These are phyloP conservation scores for Synergus laeviventris DNA, from an alignment of 2,888 invertebrate genomes.

Conservation along the genomic window DNA sequence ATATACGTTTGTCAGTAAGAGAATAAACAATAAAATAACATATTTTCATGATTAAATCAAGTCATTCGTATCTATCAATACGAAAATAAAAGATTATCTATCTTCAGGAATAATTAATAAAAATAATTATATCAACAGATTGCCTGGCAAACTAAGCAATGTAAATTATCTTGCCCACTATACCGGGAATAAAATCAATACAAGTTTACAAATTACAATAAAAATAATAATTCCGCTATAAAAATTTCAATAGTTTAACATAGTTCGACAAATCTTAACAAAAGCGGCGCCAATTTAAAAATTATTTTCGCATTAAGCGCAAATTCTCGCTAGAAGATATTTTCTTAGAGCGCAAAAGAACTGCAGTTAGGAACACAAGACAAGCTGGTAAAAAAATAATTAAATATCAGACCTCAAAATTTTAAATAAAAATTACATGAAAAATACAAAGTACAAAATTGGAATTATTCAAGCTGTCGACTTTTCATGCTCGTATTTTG, in stretches of 20 bases:
- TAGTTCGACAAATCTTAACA: neutral
- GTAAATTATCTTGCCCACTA: neutral
- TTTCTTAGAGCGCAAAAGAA: neutral
- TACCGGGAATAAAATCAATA: neutral
- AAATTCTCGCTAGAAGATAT: neutral
- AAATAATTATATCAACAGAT: neutral
- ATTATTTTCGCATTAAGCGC: neutral
- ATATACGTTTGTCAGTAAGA: conserved; percentile 18
- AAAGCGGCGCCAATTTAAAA: neutral
- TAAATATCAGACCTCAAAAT: neutral
- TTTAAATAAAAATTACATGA: neutral
- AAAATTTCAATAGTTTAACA: conserved; percentile 26
- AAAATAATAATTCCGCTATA: neutral
- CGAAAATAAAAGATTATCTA: conserved; percentile 7
- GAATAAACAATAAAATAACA: conserved; percentile 29
- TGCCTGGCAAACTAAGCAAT: neutral
- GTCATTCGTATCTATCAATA: conserved; percentile 1
- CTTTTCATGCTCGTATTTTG: conserved; percentile 24
- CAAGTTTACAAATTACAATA: neutral
- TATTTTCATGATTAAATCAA: neutral
- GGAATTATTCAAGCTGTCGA: conserved; percentile 4
- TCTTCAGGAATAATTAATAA: neutral
- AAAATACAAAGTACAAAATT: neutral
- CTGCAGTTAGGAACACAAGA: neutral
- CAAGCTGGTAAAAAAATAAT: neutral